Evolutionary conservation across 2,888 invertebrate species (phyloP).

Genomic region (Myopa testacea): DNA sequence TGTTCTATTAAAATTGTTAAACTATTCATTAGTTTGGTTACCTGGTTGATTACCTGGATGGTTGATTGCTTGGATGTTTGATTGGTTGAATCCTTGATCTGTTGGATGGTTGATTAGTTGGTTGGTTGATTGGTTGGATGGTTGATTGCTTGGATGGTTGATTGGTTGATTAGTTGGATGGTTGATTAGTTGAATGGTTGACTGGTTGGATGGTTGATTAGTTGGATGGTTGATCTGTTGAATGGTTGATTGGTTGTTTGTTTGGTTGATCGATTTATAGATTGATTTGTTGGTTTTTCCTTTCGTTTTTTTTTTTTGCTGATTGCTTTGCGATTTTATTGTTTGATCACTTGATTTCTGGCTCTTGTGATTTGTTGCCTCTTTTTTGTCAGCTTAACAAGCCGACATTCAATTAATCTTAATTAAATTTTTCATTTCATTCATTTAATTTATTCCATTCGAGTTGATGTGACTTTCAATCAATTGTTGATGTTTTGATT

Average conservation of each 20-base stretch:
- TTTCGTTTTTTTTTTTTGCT: not conserved
- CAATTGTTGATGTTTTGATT: not conserved
- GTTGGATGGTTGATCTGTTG: too few species aligned
- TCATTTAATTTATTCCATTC: not conserved
- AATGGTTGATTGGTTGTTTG: too few species aligned
- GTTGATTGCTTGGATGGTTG: too few species aligned
- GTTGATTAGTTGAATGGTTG: too few species aligned
- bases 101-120: not conserved
- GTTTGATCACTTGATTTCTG: not conserved
- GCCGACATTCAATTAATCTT: constrained; percentile 24
- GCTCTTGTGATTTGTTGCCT: not conserved
- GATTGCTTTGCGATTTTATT: not conserved
- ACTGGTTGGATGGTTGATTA: too few species aligned
- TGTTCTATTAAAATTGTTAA: too few species aligned
- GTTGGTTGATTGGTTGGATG: too few species aligned
- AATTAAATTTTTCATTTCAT: constrained; percentile 1
- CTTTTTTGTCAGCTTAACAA: constrained; percentile 6
- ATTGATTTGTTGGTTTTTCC: not conserved
- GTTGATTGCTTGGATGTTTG: not conserved
- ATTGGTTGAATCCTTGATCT: not conserved
- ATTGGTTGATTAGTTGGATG: too few species aligned
- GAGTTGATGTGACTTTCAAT: not conserved
- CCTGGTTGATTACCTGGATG: not conserved
- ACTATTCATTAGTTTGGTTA: not conserved
- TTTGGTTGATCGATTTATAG: too few species aligned